A percentile compares a stretch with the other conserved stretches of the same genome.
Evolutionary conservation across 2,113 vertebrate species (phyloP).

Genomic region (Hepsetus odoe): DNA sequence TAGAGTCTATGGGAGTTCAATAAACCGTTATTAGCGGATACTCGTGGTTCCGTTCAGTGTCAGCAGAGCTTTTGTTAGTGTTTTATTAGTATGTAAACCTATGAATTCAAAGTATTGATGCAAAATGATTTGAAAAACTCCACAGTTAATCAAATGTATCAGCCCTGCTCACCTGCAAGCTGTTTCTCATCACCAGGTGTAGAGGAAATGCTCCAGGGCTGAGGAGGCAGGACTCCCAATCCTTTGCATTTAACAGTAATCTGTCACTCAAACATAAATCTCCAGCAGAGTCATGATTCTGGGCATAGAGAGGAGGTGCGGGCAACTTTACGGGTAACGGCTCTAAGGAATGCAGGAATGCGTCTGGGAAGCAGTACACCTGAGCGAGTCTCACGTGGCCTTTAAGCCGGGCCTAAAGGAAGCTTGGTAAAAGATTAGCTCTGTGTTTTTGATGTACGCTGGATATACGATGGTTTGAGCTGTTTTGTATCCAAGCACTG

Average conservation of each 20-base stretch:
- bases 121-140: no score
- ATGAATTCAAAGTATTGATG: no score
- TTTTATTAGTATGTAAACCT: no score
- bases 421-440: slow-evolving; percentile 5
- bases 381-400: neutral
- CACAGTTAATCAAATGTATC: no score
- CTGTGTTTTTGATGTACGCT: slow-evolving; percentile 5
- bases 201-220: slow-evolving; percentile 44
- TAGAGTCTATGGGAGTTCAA: no score
- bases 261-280: slow-evolving; percentile 55
- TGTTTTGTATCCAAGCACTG: neutral
- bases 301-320: slow-evolving; percentile 4
- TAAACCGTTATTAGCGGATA: no score
- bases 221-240: slow-evolving; percentile 51
- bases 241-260: slow-evolving; percentile 29
- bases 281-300: slow-evolving; percentile 4
- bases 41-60: no score
- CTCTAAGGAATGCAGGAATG: slow-evolving; percentile 46
- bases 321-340: neutral
- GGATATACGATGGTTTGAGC: neutral
- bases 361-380: neutral
- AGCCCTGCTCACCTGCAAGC: no score
- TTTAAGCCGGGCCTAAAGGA: neutral
- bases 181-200: slow-evolving; percentile 52
- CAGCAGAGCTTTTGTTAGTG: no score